A percentile compares a stretch with the other conserved stretches of the same genome.
Conservation (phyloP, 2,888 invertebrate genomes). For the Pandemis corylana region DNA sequence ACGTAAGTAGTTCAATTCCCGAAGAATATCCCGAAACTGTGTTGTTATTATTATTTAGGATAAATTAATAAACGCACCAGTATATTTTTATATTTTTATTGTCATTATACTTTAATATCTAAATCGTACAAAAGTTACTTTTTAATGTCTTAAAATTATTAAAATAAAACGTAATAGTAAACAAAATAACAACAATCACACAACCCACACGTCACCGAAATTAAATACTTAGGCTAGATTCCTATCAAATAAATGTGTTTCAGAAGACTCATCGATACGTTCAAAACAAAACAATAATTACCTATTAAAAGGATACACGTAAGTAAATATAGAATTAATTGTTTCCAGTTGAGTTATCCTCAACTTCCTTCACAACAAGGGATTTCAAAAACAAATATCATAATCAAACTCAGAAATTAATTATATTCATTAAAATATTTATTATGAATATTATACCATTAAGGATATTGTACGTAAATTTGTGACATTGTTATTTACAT, state of each 20-base stretch:
- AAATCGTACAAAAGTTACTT: conserved; percentile 34
- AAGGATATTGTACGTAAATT: too few species aligned
- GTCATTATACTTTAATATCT: conserved; percentile 24
- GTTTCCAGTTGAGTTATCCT: neutral
- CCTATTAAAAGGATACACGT: neutral
- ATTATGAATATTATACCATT: too few species aligned
- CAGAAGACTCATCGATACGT: neutral
- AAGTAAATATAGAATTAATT: neutral
- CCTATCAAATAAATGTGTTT: neutral
- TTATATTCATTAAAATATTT: too few species aligned
- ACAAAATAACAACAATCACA: conserved; percentile 41
- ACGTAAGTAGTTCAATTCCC: too few species aligned
- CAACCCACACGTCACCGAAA: conserved; percentile 39
- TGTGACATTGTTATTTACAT: too few species aligned
- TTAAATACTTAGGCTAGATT: conserved; percentile 10
- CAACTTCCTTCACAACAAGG: neutral
- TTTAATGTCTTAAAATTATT: conserved; percentile 25
- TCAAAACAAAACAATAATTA: neutral
- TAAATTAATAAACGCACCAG: neutral
- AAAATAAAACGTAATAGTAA: conserved; percentile 30
- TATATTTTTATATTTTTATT: conserved; percentile 20
- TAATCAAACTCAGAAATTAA: too few species aligned
- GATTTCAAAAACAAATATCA: neutral
- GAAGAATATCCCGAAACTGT: too few species aligned
- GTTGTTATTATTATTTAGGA: too few species aligned